These are phyloP conservation scores for Scytalopus superciliaris DNA, from an alignment of 2,113 vertebrate genomes.

Conservation along the genomic window DNA sequence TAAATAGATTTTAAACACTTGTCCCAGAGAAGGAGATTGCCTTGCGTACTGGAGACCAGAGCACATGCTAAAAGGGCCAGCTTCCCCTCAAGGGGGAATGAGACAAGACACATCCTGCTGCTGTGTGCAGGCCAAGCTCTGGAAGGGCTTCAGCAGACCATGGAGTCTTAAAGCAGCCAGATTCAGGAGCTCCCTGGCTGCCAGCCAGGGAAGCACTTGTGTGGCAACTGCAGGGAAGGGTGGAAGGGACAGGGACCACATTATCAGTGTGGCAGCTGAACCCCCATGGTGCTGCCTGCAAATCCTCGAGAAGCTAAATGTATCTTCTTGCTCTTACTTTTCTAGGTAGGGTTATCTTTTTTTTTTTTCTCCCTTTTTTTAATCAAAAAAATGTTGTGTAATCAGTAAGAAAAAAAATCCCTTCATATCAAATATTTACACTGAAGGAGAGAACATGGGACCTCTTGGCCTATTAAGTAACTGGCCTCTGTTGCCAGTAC, in stretches of 20 bases:
- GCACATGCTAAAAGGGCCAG: neutral
- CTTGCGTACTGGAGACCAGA: neutral
- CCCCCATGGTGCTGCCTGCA: neutral
- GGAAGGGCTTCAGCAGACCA: neutral
- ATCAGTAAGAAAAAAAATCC: neutral
- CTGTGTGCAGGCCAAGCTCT: neutral
- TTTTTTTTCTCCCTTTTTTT: neutral
- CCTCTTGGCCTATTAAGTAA: neutral
- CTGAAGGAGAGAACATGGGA: neutral
- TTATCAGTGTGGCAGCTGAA: neutral
- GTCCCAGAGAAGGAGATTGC: neutral
- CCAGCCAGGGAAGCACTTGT: neutral
- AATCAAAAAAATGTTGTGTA: neutral
- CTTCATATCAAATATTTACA: neutral
- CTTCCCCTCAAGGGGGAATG: neutral
- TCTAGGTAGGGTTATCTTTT: neutral
- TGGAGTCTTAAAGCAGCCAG: neutral
- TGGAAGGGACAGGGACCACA: neutral
- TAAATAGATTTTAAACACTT: neutral
- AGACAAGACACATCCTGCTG: neutral
- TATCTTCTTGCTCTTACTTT: neutral
- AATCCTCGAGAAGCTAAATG: neutral
- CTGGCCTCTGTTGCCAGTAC: neutral
- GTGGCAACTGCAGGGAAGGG: neutral
- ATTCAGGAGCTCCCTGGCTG: neutral